Evolutionary conservation across 1,140 invertebrate species (phyloP), one percentile per base, ranked within the genome.

Genomic region (Trichonephila clavata): DNA sequence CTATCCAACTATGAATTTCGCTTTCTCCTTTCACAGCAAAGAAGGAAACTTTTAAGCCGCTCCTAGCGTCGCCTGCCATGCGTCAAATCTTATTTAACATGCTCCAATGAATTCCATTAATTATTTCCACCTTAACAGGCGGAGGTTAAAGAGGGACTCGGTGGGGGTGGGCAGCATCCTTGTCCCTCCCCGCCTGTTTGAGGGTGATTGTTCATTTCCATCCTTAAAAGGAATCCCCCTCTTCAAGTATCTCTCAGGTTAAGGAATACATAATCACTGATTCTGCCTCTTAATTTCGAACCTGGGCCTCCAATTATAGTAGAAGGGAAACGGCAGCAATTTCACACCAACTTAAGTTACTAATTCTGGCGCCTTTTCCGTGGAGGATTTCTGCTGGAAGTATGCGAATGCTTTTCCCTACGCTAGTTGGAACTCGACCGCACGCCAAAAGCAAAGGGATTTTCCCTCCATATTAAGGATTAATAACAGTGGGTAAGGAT

Each of bases 21-120:
- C 88, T 21, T 39, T 50, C 50, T 50, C 50, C 50, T 50, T 50
- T 50, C 84, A 20, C 18, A 2, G 20, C 60, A 83, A 92, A 80
- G 89, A 80, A 90, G 89, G 89, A 71, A 90, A 90, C 89, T 90
- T 90, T 81, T 90, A 90, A 90, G 68, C 89, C 50, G 81, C 21
- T 21, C 81, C 81, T 57, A 89, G 86, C 90, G 83, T 71, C 81
- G 50, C 65, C 63, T 77, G n/a, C 65, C 91, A 86, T 27, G 91
- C 91, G 63, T 92, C 91, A 86, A 92, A 92, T 92, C 91, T 92
- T 92, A 92, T 92, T 92, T 92, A 39, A 71, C 83, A 92, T 60
- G 91, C 91, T 21, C 91, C 91, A 92, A 92, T 92, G 91, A 71
- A 83, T 92, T 92, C 91, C 91, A 92, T 92, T 92, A 92, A 92